phyloP scores from a whole-genome alignment of 1,140 invertebrate species.

The Macrobrachium rosenbergii region DNA sequence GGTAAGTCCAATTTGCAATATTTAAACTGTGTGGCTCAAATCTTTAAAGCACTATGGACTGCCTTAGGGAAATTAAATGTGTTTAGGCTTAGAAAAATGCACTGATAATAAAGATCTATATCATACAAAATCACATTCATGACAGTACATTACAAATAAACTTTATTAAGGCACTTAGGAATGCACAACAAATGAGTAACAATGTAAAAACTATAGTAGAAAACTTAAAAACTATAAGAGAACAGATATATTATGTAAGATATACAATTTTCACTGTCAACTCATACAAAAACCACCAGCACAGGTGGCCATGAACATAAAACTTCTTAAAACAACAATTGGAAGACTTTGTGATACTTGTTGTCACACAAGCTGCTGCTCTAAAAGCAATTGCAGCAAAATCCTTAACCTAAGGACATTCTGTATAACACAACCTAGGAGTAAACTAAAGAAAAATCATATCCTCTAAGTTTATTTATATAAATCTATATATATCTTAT shows the following conservation, averaged over 20 bases:
- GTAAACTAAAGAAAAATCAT: slow-evolving; percentile 37
- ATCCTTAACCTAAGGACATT: slow-evolving; percentile 55
- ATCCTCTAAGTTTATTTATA: slow-evolving; percentile 1
- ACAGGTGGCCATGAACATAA: slow-evolving; percentile 32
- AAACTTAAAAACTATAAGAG: slow-evolving; percentile 56
- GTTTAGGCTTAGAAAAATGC: too few relatives aligned
- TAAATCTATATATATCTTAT: background rate
- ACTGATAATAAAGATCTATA: too few relatives aligned
- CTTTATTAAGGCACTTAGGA: slow-evolving; percentile 52
- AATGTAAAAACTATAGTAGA: slow-evolving; percentile 40
- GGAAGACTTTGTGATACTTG: slow-evolving; percentile 64
- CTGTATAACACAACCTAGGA: slow-evolving; percentile 34
- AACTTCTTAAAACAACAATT: slow-evolving; percentile 56
- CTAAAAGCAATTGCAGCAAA: slow-evolving; percentile 36
- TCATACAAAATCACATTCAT: background rate
- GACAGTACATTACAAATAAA: slow-evolving; percentile 31
- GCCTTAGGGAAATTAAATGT: too few relatives aligned
- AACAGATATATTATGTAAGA: slow-evolving; percentile 49
- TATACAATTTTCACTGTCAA: slow-evolving; percentile 45
- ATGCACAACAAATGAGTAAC: slow-evolving; percentile 44
- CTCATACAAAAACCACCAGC: slow-evolving; percentile 13
- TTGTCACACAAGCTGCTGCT: slow-evolving; percentile 52
- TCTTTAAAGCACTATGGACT: too few relatives aligned
- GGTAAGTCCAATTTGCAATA: too few relatives aligned
- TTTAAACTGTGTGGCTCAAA: too few relatives aligned